These are phyloP conservation scores for Phyllostomus discolor DNA, from an alignment of 2,113 vertebrate genomes.

Conservation along the genomic window DNA sequence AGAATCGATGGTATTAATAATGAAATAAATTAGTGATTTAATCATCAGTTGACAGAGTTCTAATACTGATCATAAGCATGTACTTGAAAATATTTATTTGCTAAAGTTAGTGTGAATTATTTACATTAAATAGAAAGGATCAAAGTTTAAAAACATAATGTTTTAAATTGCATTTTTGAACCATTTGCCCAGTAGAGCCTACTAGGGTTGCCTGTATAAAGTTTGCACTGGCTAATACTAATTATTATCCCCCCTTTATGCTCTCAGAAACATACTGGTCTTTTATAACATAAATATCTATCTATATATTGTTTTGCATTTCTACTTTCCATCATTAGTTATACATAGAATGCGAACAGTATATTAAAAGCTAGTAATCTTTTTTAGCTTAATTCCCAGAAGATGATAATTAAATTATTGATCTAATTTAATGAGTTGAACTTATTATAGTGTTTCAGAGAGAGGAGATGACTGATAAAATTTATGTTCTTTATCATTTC, in stretches of 20 bases:
- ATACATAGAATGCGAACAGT: neutral
- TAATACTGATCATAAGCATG: neutral
- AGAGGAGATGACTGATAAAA: slow-evolving; percentile 76
- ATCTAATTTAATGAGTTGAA: slow-evolving; percentile 42
- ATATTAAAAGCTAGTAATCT: slow-evolving; percentile 50
- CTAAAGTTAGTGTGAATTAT: slow-evolving; percentile 26
- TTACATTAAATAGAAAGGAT: slow-evolving; percentile 32
- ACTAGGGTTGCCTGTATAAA: neutral
- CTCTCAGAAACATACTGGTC: neutral
- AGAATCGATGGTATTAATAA: slow-evolving; percentile 14
- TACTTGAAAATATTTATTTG: slow-evolving; percentile 33
- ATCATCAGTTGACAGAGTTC: neutral
- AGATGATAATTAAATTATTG: slow-evolving; percentile 54
- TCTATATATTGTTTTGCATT: slow-evolving; percentile 25
- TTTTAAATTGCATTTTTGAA: slow-evolving; percentile 18
- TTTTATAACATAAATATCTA: slow-evolving; percentile 21
- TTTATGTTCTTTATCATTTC: slow-evolving; percentile 79
- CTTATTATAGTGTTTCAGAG: slow-evolving; percentile 66
- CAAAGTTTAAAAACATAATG: neutral
- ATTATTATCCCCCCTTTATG: slow-evolving; percentile 8
- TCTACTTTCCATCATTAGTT: slow-evolving; percentile 40
- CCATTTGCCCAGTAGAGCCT: neutral
- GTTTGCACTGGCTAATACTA: neutral
- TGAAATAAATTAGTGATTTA: slow-evolving; percentile 31
- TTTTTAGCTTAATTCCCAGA: slow-evolving; percentile 62